Base-by-base conservation (phyloP, 2,797 vertebrate species). In the Spinibarbus caldwelli region DNA sequence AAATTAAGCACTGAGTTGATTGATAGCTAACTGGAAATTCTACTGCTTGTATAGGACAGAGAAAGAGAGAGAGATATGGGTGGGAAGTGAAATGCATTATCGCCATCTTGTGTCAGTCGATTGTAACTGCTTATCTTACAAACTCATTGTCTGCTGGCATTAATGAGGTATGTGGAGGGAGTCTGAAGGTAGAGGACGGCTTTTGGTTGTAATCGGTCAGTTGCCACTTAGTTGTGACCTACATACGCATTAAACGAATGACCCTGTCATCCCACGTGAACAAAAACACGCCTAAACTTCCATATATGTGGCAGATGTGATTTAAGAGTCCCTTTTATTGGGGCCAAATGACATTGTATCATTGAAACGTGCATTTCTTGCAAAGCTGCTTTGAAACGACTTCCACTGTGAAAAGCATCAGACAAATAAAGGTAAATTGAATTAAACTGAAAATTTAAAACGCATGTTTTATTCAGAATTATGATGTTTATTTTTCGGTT, bases 21-120 rank as follows among this genome's bases (percentile, higher is more conserved):
- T 71, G 49, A 90, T 90, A 91, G 91, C 83, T 90, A 91, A 91
- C 86, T 87, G 80, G 86, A 92, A 89, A 88, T 91, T 90, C 85
- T 88, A 86, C 90, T 90, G 90, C 93, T 89, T 89, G 85, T 80
- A 80, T 86, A 84, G 85, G 88, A 88, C 52, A 78, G 71, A 62
- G 79, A 82, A 87, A 54, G 83, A 82, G 66, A 75, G 70, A 62
- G 83, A 85, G 68, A 49, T 64, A 82, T 9, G 62, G 29, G 73
- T 19, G 47, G 62, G 36, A 49, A 66, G 67, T 12, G 17, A 41
- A 77, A 41, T 38, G 12, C 47, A 43, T 34, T 68, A 5, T 14
- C 36, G 73, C 64, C 83, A 57, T 54, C 83, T 70, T 7, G 83
- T 15, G 83, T 62, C 75, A 52, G 62, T 43, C 34, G 26, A 57